Conservation (phyloP, 2,888 invertebrate species). For the Nomada fabriciana region DNA sequence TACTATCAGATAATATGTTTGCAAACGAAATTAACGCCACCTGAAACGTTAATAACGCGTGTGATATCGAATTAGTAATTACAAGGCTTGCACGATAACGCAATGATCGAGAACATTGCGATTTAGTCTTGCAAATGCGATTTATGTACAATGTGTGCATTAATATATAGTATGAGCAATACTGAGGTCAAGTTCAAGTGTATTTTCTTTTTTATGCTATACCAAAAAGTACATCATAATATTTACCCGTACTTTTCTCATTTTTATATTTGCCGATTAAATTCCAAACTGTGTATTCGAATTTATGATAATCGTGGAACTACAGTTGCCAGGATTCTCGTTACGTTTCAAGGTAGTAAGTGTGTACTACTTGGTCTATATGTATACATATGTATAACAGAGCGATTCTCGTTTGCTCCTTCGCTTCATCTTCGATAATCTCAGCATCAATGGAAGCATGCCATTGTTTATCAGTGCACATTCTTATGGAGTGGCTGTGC, state of each 20-base stretch:
- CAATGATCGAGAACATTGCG: conserved; percentile 30
- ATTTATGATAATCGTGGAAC: background rate
- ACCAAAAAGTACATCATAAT: too few species aligned
- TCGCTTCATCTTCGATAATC: conserved; percentile 32
- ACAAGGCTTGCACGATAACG: conserved; percentile 70
- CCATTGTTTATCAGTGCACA: conserved; percentile 11
- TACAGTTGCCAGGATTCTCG: background rate
- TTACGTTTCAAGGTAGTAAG: background rate
- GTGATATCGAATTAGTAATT: conserved; percentile 65
- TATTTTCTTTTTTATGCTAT: background rate
- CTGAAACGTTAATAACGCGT: conserved; percentile 58
- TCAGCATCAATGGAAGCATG: conserved; percentile 39
- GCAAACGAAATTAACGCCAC: conserved; percentile 62
- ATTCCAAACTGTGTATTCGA: background rate
- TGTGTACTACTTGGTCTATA: too few species aligned
- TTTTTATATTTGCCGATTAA: too few species aligned
- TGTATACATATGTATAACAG: background rate
- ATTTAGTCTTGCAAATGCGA: conserved; percentile 60
- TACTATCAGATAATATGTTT: conserved; percentile 42
- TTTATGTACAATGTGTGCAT: conserved; percentile 18
- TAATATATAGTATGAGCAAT: conserved; percentile 26
- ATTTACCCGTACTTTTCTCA: background rate
- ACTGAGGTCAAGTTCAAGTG: conserved; percentile 10
- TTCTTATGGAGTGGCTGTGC: conserved; percentile 30
- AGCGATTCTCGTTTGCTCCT: background rate